Evolutionary conservation across 2,113 vertebrate genomes (phyloP), one percentile per base, ranked within the genome.

Genomic region (Eudyptes chrysolophus): DNA sequence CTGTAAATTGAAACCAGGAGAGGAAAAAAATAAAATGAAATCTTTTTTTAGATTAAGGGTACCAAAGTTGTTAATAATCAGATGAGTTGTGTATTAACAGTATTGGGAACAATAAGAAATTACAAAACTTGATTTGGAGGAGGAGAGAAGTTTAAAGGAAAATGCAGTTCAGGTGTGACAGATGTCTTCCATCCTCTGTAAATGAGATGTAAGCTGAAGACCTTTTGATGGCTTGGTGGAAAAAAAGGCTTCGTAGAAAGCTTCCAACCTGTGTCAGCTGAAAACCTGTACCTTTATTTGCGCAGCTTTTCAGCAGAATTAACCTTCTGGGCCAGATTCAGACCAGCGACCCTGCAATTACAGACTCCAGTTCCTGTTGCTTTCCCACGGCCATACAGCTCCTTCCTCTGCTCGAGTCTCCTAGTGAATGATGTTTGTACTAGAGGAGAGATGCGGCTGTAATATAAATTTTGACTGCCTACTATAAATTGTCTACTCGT

Each of bases 401-500:
- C 57, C 38, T 78, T 66, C 19, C 32, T 87, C 42, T 70, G 38
- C 83, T 58, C 0, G 0, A 17, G 9, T 46, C 38, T 84, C 57
- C 70, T 74, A 48, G 64, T 64, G 68, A 46, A 13, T 51, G 44
- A 6, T 25, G 18, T 62, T 90, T 70, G 26, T 66, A 22, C 44
- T 62, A 9, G 57, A 69, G 71, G 69, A 84, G 46, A 54, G 51
- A 46, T n/a, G 29, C 4, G 9, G 22, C 54, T 92, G 48, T 36
- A 68, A 29, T 36, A 6, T 2, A 55, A 27, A 51, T 94, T 95
- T 27, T 66, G 16, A n/a, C 38, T 78, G 55, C 61, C 55, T 55
- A 0, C 51, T 81, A 0, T 27, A 44, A 29, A 30, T 60, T 64
- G 12, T 40, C 20, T 64, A 0, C 29, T 58, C 4, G 0, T 12